Conservation (phyloP, 2,113 vertebrate genomes). For the Lichenostomus cassidix region DNA sequence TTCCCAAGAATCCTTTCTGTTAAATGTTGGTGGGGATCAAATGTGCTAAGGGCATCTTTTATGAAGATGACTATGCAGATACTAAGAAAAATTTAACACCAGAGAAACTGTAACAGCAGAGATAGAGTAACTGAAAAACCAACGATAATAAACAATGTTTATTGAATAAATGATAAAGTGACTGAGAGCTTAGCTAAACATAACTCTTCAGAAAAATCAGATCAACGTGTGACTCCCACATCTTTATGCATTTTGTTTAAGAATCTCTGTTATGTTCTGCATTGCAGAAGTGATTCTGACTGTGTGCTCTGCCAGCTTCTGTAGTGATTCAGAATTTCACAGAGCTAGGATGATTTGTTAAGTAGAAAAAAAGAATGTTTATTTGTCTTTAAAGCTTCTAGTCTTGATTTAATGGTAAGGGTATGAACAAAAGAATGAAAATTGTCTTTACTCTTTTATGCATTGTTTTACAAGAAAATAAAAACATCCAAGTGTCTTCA, state of each 20-base stretch:
- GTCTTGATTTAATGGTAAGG: not conserved
- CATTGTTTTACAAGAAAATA: constrained; percentile 31
- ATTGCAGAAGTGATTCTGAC: not conserved
- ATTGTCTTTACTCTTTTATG: not conserved
- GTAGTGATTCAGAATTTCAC: not conserved
- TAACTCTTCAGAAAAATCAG: not conserved
- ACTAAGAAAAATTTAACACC: not conserved
- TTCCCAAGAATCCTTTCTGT: not conserved
- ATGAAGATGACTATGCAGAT: not conserved
- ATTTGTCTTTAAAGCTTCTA: not conserved
- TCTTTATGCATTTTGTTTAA: not conserved
- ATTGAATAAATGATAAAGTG: constrained; percentile 9
- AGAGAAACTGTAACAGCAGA: not conserved
- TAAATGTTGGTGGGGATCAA: not conserved
- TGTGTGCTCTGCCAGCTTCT: not conserved
- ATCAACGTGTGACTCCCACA: not conserved
- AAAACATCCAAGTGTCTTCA: constrained; percentile 22
- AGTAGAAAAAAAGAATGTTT: not conserved
- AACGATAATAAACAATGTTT: not conserved
- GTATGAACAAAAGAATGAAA: not conserved
- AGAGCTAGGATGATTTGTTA: not conserved
- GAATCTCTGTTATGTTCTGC: not conserved
- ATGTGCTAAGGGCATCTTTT: not conserved
- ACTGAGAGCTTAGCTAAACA: not conserved
- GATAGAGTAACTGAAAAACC: not conserved